phyloP scores from a whole-genome alignment of 2,888 invertebrate genomes.

The Encarsia formosa region DNA sequence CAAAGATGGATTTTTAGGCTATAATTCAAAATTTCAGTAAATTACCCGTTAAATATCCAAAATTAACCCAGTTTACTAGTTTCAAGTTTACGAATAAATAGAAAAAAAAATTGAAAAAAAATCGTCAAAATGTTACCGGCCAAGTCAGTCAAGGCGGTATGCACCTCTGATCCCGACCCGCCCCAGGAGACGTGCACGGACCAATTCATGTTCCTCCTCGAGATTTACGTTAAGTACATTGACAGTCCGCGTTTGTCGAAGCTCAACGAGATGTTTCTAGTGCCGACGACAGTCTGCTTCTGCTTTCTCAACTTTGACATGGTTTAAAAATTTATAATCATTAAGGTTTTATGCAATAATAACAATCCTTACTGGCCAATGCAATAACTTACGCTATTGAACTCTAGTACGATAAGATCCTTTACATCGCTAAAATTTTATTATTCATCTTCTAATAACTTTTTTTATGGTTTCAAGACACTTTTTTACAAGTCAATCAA shows the following conservation, averaged over 20 bases:
- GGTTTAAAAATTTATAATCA: background rate
- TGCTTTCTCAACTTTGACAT: slow-evolving; percentile 59
- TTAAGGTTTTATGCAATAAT: too few relatives aligned
- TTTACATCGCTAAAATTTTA: too few relatives aligned
- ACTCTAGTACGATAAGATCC: too few relatives aligned
- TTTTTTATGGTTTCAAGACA: too few relatives aligned
- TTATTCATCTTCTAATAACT: too few relatives aligned
- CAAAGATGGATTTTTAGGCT: too few relatives aligned
- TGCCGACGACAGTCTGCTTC: slow-evolving; percentile 58
- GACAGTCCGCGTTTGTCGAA: slow-evolving; percentile 38
- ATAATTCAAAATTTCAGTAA: too few relatives aligned
- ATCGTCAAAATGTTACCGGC: background rate
- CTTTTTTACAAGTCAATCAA: too few relatives aligned
- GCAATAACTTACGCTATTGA: too few relatives aligned
- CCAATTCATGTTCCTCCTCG: slow-evolving; percentile 57
- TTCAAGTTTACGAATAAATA: background rate
- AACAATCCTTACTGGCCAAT: too few relatives aligned
- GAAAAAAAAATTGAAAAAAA: background rate
- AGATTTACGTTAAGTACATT: slow-evolving; percentile 60
- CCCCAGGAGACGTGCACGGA: slow-evolving; percentile 24
- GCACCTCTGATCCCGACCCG: background rate
- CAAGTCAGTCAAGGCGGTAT: background rate
- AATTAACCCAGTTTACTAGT: too few relatives aligned
- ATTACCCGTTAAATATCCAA: too few relatives aligned
- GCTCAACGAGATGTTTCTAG: slow-evolving; percentile 44